Evolutionary conservation across 2,888 invertebrate species (phyloP).

Genomic region (Melikaiella ostensackeni): DNA sequence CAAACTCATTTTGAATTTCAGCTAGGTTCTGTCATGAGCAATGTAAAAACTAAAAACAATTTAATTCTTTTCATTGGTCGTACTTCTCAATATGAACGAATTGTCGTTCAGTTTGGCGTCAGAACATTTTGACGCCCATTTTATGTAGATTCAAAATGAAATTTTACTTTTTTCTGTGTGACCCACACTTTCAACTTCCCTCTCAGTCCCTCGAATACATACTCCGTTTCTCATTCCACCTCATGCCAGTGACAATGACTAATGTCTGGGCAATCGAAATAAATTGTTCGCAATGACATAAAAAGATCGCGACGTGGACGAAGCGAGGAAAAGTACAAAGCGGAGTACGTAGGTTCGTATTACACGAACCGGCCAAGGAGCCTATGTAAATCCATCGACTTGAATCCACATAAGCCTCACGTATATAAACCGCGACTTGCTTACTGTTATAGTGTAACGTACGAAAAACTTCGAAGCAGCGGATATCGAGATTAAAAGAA

Average conservation of each 20-base stretch:
- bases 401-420: slow-evolving; percentile 33
- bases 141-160: too few relatives aligned
- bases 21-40: too few relatives aligned
- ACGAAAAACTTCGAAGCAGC: slow-evolving; percentile 27
- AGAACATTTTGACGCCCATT: too few relatives aligned
- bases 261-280: slow-evolving; percentile 33
- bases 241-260: slow-evolving; percentile 35
- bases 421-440: slow-evolving; percentile 16
- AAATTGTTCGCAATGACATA: slow-evolving; percentile 36
- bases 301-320: slow-evolving; percentile 36
- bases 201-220: not conserved
- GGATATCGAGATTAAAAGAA: not conserved
- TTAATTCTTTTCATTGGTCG: too few relatives aligned
- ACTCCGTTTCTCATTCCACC: slow-evolving; percentile 27
- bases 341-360: slow-evolving; percentile 33
- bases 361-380: slow-evolving; percentile 35
- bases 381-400: slow-evolving; percentile 37
- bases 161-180: too few relatives aligned
- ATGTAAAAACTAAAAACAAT: too few relatives aligned
- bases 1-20: too few relatives aligned
- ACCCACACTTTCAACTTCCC: not conserved
- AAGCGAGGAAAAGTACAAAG: slow-evolving; percentile 34
- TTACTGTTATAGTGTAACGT: slow-evolving; percentile 2
- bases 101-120: too few relatives aligned
- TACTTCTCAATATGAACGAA: too few relatives aligned